Percentiles rank a stretch among this genome's conserved stretches.
Conservation (phyloP, 35 echinoderm and acorn worm species). For the Strongylocentrotus purpuratus region DNA sequence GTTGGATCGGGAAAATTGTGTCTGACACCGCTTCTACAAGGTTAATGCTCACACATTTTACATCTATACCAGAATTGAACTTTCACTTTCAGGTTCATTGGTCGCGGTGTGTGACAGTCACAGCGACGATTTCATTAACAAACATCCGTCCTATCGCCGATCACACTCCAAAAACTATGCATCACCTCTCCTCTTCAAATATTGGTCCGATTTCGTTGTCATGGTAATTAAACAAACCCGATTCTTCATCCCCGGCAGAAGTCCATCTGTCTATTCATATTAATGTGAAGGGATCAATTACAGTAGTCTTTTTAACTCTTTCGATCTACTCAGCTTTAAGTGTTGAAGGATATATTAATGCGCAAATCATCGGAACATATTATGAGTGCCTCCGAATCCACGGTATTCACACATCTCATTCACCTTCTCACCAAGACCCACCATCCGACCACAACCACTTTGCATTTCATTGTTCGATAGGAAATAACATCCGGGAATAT, state of each 20-base stretch:
- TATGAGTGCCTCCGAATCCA: no score
- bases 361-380: background rate
- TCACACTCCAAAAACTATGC: background rate
- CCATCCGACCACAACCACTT: no score
- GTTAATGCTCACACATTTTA: background rate
- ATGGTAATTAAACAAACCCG: background rate
- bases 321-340: background rate
- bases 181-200: background rate
- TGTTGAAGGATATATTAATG: background rate
- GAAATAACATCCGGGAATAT: no score
- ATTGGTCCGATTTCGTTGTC: background rate
- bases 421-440: no score
- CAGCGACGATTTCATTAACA: slow-evolving; percentile 1
- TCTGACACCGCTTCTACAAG: no score
- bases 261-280: background rate
- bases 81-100: background rate
- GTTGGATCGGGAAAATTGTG: no score
- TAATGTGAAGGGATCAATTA: background rate
- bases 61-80: background rate
- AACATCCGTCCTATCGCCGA: background rate
- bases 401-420: no score
- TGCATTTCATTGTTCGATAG: no score
- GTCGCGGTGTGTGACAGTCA: background rate
- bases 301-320: background rate
- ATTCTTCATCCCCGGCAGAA: background rate